Base-by-base conservation (phyloP, 2,888 invertebrate genomes). In the Synanthedon vespiformis region DNA sequence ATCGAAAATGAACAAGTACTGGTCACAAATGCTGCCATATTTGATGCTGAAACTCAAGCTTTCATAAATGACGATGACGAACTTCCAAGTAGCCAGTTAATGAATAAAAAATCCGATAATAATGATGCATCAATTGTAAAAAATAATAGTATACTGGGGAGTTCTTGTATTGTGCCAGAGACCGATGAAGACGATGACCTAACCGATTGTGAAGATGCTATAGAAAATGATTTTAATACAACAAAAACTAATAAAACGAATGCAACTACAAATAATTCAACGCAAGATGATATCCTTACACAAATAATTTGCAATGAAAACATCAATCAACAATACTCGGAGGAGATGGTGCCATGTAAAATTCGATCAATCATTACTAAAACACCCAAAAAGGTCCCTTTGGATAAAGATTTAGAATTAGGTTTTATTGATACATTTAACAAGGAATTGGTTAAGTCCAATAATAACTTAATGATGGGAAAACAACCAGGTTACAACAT, bases 1-100 rank as follows among this genome's bases (percentile, higher is more conserved):
- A 1, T 61, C 63, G 50, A 76, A 74, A 58, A 65, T 80, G 55
- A 57, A 65, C 52, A 60, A 71, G 57, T 56, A 61, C 69, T 50
- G 62, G 66, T 12, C 71, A 73, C 56, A 75, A 76, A 58, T 10
- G 34, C 6, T 10, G 34, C 6, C 34, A 34, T 34, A 34, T 58
- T 55, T 52, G 60, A 65, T 55, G 59, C 61, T 18, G 61, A 69
- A 47, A 65, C 63, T 12, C 34, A 34, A 34, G 34, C 34, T 34
- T 34, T 34, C 1, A 8, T 34, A 2, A 34, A 34, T 34, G 34
- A 22, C 4, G 22, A 34, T 34, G 34, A 34, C 8, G 34, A 34
- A 34, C 34, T 34, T 8, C 34, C 10, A 34, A 34, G 34, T 34
- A 34, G 34, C 34, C 34, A 34, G 34, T 10, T 10, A 2, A 34